Percentiles rank a stretch among this genome's conserved stretches.
Conservation (phyloP, 2,113 vertebrate genomes). For the Camelus bactrianus region DNA sequence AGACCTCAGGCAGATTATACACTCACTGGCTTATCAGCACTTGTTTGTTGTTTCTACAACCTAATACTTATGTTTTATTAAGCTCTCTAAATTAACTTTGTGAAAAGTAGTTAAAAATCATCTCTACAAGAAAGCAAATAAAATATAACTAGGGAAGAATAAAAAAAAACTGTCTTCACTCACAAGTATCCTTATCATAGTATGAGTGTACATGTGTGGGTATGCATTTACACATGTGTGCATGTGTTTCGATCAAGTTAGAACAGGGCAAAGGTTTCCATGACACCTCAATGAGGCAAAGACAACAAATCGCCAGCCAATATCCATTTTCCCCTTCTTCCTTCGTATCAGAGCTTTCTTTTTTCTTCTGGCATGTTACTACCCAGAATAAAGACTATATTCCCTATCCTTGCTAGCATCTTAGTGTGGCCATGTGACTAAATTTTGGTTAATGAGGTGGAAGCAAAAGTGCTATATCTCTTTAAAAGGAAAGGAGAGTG, state of each 20-base stretch:
- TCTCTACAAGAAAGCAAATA: constrained; percentile 20
- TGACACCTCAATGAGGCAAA: neutral
- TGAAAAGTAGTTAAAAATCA: neutral
- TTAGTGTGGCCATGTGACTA: neutral
- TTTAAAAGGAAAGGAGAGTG: neutral
- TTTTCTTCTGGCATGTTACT: neutral
- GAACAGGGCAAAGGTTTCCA: neutral
- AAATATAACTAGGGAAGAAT: neutral
- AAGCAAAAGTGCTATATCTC: neutral
- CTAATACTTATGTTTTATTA: neutral
- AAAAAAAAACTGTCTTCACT: neutral
- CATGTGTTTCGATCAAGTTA: neutral
- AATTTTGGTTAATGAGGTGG: neutral
- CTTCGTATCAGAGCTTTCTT: neutral
- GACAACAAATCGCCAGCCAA: neutral
- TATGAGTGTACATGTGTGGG: neutral
- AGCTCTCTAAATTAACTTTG: neutral
- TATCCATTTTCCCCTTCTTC: neutral
- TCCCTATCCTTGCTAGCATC: neutral
- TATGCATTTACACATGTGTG: neutral
- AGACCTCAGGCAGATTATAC: neutral
- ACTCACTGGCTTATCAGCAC: neutral
- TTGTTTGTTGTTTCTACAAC: neutral
- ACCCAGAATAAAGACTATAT: constrained; percentile 18
- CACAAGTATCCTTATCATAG: neutral